A percentile compares a stretch with the other conserved stretches of the same genome.
phyloP scores from a whole-genome alignment of 2,113 vertebrate genomes.

The Carassius gibelio region DNA sequence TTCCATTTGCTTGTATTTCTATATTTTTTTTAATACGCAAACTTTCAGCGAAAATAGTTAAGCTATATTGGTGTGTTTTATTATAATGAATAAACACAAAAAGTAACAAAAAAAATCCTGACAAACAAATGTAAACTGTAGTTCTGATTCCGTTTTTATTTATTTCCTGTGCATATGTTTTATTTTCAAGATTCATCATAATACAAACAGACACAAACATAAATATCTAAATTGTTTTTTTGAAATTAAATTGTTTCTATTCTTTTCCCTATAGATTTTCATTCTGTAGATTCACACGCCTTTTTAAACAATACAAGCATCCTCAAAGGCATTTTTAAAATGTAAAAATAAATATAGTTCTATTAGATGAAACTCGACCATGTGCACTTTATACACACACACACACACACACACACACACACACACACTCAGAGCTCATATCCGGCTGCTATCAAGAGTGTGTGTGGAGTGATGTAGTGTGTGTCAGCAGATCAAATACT shows the following conservation, averaged over 20 bases:
- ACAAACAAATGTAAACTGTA: too few relatives aligned
- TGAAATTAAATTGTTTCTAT: not conserved
- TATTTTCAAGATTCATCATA: not conserved
- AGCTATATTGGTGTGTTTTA: not conserved
- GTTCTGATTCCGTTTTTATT: not conserved
- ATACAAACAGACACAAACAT: not conserved
- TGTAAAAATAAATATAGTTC: not conserved
- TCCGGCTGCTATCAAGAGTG: conserved; percentile 46
- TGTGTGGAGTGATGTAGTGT: conserved; percentile 52
- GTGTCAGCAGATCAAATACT: conserved; percentile 49
- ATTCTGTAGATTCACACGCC: not conserved
- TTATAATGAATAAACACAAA: not conserved
- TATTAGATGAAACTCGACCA: not conserved
- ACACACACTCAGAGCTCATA: conserved; percentile 37
- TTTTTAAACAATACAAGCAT: not conserved
- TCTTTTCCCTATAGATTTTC: not conserved
- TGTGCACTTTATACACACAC: conserved; percentile 25
- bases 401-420: not conserved
- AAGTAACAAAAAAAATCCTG: not conserved
- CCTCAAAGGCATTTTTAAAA: not conserved
- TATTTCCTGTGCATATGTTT: not conserved
- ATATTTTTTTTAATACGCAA: not conserved
- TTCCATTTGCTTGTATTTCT: too few relatives aligned
- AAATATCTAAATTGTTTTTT: not conserved
- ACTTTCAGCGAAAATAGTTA: not conserved